phyloP scores from a whole-genome alignment of 2,113 vertebrate genomes.

The Atrichornis clamosus region DNA sequence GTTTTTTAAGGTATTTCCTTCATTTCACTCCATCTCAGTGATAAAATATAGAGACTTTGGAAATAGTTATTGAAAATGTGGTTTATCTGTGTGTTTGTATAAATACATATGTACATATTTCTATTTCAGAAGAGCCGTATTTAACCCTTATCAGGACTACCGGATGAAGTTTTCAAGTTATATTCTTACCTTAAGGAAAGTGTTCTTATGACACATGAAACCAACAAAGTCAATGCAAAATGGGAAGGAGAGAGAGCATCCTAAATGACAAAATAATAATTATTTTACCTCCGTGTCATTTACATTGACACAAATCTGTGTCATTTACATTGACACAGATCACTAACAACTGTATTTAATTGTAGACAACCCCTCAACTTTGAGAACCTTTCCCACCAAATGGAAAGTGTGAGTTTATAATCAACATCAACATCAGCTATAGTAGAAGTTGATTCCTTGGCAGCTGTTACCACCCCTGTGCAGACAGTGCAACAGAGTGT shows the following conservation, averaged over 20 bases:
- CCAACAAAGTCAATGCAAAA: neutral
- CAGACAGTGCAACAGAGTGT: neutral
- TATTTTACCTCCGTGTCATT: neutral
- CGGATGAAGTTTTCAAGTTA: neutral
- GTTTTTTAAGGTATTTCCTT: neutral
- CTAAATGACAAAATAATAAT: neutral
- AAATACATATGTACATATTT: neutral
- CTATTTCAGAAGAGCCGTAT: neutral
- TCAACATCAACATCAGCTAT: neutral
- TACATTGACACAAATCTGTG: too few species aligned
- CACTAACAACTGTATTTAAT: neutral
- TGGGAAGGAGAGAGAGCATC: neutral
- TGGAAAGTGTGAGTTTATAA: neutral
- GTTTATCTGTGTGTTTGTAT: neutral
- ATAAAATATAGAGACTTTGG: neutral
- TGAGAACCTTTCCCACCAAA: neutral
- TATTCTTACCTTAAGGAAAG: neutral
- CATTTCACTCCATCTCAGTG: neutral
- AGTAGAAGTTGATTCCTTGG: neutral
- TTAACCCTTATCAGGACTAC: neutral
- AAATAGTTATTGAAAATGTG: neutral
- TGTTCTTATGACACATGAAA: neutral
- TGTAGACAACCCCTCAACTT: neutral
- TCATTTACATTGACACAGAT: neutral
- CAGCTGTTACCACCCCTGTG: rapidly evolving